Evolutionary conservation across 1,140 invertebrate species (phyloP), one percentile per base, ranked within the genome.

Genomic region (Plutomurus gul): DNA sequence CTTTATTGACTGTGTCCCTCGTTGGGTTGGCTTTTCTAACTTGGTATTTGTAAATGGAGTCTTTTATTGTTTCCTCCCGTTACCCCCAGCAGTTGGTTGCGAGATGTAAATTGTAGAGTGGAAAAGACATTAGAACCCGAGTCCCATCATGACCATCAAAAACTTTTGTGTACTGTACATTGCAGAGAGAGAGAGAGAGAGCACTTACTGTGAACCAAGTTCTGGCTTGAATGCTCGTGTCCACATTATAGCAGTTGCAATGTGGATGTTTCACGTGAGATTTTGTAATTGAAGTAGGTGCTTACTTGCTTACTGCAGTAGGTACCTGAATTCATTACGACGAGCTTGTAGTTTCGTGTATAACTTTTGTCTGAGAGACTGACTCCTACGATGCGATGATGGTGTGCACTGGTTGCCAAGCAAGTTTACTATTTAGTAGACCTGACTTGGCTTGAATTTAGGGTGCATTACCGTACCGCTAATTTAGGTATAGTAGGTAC

Each of bases 401-500:
- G n/a, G n/a, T n/a, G n/a, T n/a, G n/a, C n/a, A n/a, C n/a, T n/a
- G n/a, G n/a, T n/a, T n/a, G n/a, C n/a, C n/a, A n/a, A n/a, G n/a
- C n/a, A n/a, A n/a, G n/a, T n/a, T n/a, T n/a, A n/a, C n/a, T n/a
- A n/a, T n/a, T n/a, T n/a, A n/a, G n/a, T n/a, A n/a, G n/a, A n/a
- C n/a, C 25, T 11, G 4, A 33, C 27, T 1, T n/a, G 30, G 6
- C 4, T n/a, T 33, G 10, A 7, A 7, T 2, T 33, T 36, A 3
- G 11, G 36, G 56, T 18, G 27, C 56, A 65, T 33, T 65, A 65
- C 56, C 8, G 30, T 65, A 65, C 56, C 8, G 30, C 56, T 65
- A 65, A 65, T 65, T 65, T 65, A 65, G n/a, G n/a, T n/a, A n/a
- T n/a, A 65, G 27, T 30, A 65, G 56, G 56, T 65, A n/a, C n/a